These are phyloP conservation scores for Heliconius hermathena DNA, from an alignment of 1,140 invertebrate genomes.

Conservation along the genomic window DNA sequence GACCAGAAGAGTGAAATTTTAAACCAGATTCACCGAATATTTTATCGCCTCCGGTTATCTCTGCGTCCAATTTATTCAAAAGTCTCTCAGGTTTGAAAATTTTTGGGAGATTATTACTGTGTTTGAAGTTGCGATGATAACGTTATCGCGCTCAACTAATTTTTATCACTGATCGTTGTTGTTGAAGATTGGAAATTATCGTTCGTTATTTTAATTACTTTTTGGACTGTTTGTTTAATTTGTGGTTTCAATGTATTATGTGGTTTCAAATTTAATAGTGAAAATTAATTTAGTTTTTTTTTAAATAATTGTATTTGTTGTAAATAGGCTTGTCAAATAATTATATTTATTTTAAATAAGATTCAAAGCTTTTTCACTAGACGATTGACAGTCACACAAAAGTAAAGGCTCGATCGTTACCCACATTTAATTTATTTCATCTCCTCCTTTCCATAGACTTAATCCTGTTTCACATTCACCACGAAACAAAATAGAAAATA, in stretches of 20 bases:
- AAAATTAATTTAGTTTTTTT: no score
- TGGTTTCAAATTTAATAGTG: background rate
- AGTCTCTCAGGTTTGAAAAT: constrained; percentile 11
- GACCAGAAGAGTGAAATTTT: background rate
- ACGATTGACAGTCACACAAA: no score
- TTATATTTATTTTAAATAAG: no score
- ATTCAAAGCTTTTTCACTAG: no score
- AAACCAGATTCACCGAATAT: background rate
- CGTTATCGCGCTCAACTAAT: background rate
- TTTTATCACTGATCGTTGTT: background rate
- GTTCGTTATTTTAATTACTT: constrained; percentile 10
- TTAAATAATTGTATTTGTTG: no score
- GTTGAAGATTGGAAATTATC: background rate
- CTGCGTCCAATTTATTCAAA: constrained; percentile 9
- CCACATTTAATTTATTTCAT: background rate
- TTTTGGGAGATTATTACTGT: constrained; percentile 7
- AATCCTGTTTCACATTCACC: background rate
- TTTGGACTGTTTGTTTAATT: background rate
- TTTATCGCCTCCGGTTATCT: constrained; percentile 9
- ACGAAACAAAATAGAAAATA: background rate
- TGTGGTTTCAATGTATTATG: background rate
- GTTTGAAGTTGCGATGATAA: constrained; percentile 5
- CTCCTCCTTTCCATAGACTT: background rate
- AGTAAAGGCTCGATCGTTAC: no score
- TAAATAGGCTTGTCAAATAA: no score